phyloP scores from a whole-genome alignment of 2,797 vertebrate species.

The Micrastur ruficollis region DNA sequence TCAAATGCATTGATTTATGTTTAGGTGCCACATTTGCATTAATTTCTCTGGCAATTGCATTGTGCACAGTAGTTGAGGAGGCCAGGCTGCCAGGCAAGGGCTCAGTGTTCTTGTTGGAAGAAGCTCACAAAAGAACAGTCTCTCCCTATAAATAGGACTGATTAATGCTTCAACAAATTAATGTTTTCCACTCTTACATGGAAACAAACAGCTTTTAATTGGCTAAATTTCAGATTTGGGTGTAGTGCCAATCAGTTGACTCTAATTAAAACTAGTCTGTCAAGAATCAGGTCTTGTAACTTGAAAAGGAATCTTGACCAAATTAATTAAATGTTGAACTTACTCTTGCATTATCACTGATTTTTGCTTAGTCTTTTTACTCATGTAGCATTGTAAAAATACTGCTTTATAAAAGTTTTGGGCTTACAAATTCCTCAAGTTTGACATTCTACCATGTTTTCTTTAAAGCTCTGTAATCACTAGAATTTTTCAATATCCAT shows the following conservation, averaged over 20 bases:
- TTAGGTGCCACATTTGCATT: background rate
- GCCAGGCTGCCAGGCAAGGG: background rate
- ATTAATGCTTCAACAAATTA: background rate
- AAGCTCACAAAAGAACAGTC: background rate
- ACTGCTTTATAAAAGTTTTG: background rate
- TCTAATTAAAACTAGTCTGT: slow-evolving; percentile 4
- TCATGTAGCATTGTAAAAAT: background rate
- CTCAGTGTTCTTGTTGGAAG: background rate
- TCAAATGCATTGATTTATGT: background rate
- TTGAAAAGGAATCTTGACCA: background rate
- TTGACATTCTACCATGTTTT: background rate
- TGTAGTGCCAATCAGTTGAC: background rate
- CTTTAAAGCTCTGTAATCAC: background rate
- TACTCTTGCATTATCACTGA: background rate
- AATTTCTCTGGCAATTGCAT: background rate
- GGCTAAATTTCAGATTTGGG: slow-evolving; percentile 1
- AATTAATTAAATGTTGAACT: background rate
- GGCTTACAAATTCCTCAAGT: background rate
- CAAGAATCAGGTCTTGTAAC: background rate
- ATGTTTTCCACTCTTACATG: background rate
- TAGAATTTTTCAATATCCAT: background rate
- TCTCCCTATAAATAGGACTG: background rate
- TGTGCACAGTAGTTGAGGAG: background rate
- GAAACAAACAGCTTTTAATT: background rate
- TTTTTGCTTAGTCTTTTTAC: background rate